Evolutionary conservation across 1,140 invertebrate species (phyloP).

Genomic region (Schlechtendalia chinensis): DNA sequence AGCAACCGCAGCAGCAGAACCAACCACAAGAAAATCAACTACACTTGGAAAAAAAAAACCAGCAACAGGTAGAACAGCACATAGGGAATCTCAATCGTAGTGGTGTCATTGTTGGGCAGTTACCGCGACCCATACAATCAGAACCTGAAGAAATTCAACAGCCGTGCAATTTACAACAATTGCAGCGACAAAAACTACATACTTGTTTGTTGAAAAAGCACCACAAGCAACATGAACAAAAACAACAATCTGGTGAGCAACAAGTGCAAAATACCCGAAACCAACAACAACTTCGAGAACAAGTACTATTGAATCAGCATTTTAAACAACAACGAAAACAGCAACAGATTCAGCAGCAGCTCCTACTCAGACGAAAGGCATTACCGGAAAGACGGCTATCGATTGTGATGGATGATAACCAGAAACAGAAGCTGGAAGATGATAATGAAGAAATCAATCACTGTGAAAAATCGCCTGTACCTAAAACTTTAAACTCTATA

Average conservation of each 20-base stretch:
- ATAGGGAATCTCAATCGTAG: neutral
- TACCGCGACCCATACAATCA: neutral
- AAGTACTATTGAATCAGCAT: slow-evolving; percentile 16
- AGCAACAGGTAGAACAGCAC: neutral
- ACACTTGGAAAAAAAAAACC: too few relatives aligned
- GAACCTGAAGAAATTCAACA: neutral
- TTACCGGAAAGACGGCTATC: neutral
- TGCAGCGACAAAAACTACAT: neutral
- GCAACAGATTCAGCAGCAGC: neutral
- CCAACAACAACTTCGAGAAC: slow-evolving; percentile 1
- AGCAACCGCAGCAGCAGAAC: neutral
- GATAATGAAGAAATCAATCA: neutral
- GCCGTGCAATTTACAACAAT: neutral
- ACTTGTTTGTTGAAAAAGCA: neutral
- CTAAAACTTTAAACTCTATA: neutral
- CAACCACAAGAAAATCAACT: too few relatives aligned
- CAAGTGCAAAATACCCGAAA: neutral
- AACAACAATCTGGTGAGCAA: neutral
- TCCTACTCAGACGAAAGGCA: neutral
- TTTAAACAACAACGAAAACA: neutral
- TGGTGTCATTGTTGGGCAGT: neutral
- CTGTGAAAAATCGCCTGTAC: neutral
- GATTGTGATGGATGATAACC: neutral
- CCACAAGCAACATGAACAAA: neutral
- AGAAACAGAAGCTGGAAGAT: neutral